phyloP scores from a whole-genome alignment of 2,888 invertebrate genomes.

The Parthenolecanium corni region DNA sequence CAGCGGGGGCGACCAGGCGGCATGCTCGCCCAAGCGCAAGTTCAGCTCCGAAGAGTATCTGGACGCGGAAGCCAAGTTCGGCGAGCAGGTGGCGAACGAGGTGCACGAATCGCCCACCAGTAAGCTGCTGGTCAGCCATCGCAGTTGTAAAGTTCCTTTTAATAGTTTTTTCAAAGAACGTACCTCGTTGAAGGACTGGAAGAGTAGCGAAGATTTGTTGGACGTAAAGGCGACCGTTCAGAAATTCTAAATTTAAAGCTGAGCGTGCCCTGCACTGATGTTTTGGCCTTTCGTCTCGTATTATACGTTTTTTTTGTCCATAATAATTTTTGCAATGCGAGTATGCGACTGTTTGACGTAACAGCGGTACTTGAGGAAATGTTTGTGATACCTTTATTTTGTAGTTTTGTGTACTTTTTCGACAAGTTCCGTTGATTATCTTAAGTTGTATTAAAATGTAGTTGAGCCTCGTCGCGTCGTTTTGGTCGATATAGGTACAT shows the following conservation, averaged over 20 bases:
- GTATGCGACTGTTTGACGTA: too few species aligned
- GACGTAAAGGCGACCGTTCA: background rate
- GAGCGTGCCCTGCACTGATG: too few species aligned
- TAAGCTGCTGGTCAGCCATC: conserved; percentile 1
- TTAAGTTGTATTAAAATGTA: background rate
- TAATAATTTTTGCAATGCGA: too few species aligned
- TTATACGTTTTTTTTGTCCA: background rate
- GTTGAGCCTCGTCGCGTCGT: too few species aligned
- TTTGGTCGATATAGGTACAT: too few species aligned
- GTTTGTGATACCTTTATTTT: conserved; percentile 10
- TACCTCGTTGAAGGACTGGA: conserved; percentile 14
- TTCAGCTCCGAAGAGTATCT: conserved; percentile 23
- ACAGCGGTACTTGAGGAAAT: background rate
- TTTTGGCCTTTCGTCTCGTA: background rate
- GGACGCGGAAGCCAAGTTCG: conserved; percentile 3
- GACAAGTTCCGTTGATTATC: background rate
- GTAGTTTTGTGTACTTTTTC: background rate
- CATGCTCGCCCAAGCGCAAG: conserved; percentile 2
- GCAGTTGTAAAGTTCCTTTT: conserved; percentile 3
- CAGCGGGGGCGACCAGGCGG: too few species aligned
- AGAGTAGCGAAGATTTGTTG: conserved; percentile 14
- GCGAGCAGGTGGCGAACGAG: conserved; percentile 15
- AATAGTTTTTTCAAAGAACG: conserved; percentile 4
- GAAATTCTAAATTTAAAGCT: too few species aligned
- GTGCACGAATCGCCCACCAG: conserved; percentile 17